Percentiles rank a stretch among this genome's conserved stretches.
phyloP scores from a whole-genome alignment of 2,888 invertebrate species.

The Acrobasis consociella region DNA sequence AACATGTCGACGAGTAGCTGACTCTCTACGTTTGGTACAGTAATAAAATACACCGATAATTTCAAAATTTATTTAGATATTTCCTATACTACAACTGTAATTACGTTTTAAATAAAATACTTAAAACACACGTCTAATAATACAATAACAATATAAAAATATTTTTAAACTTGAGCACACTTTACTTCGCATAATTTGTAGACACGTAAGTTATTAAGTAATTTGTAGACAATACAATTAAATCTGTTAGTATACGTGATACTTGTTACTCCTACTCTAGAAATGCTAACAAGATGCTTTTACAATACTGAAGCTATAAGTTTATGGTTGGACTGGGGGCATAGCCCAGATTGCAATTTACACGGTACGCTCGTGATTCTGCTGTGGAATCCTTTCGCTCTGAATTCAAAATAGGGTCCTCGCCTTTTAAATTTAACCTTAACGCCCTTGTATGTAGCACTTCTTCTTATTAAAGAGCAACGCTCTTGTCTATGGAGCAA shows the following conservation, averaged over 20 bases:
- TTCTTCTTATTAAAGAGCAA: too few relatives aligned
- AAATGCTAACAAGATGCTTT: conserved; percentile 57
- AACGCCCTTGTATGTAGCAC: too few relatives aligned
- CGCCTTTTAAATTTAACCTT: too few relatives aligned
- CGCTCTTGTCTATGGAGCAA: too few relatives aligned
- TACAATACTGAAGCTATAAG: conserved; percentile 44
- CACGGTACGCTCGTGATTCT: neutral
- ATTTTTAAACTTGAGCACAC: conserved; percentile 49
- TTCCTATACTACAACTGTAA: conserved; percentile 44
- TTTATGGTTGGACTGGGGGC: conserved; percentile 5
- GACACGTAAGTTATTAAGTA: neutral
- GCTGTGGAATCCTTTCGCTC: too few relatives aligned
- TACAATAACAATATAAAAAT: conserved; percentile 50
- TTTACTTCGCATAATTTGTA: conserved; percentile 37
- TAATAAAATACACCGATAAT: neutral
- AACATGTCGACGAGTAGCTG: too few relatives aligned
- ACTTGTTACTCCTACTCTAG: conserved; percentile 42
- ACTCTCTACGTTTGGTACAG: neutral
- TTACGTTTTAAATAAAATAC: conserved; percentile 38
- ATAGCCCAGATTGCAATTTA: neutral
- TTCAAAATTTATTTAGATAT: conserved; percentile 23
- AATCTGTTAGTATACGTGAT: conserved; percentile 27
- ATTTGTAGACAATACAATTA: conserved; percentile 16
- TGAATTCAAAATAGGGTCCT: too few relatives aligned
- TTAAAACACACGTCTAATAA: conserved; percentile 43